Conservation (phyloP, 2,888 invertebrate species). For the Cryptophagus acutangulus region DNA sequence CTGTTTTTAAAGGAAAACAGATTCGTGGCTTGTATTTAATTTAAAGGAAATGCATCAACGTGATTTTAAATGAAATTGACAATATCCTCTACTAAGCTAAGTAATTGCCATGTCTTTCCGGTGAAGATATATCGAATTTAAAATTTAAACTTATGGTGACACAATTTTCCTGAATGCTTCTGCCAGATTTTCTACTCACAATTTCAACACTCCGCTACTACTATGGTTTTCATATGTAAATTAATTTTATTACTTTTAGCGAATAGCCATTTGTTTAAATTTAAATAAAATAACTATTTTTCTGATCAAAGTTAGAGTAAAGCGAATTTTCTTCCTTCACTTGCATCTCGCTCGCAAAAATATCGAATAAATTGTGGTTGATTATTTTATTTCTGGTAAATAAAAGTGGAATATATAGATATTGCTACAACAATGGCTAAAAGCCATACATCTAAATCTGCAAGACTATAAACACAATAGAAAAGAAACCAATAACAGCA, state of each 20-base stretch:
- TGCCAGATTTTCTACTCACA: too few species aligned
- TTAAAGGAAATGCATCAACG: slow-evolving; percentile 1
- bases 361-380: slow-evolving; percentile 1
- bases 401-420: neutral
- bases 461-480: slow-evolving; percentile 31
- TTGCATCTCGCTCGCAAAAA: too few species aligned
- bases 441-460: too few species aligned
- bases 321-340: too few species aligned
- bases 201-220: too few species aligned
- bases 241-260: too few species aligned
- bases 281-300: too few species aligned
- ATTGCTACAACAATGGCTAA: slow-evolving; percentile 2
- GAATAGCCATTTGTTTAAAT: too few species aligned
- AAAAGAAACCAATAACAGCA: slow-evolving; percentile 34
- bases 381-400: slow-evolving; percentile 1
- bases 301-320: too few species aligned
- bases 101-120: slow-evolving; percentile 2
- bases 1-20: slow-evolving; percentile 1
- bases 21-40: slow-evolving; percentile 1
- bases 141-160: neutral
- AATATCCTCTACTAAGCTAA: slow-evolving; percentile 1
- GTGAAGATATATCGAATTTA: neutral
- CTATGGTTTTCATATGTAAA: too few species aligned
- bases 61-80: slow-evolving; percentile 1
- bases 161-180: neutral